These are phyloP conservation scores for Etia nguti DNA, from an alignment of 2,113 vertebrate species.

Conservation along the genomic window DNA sequence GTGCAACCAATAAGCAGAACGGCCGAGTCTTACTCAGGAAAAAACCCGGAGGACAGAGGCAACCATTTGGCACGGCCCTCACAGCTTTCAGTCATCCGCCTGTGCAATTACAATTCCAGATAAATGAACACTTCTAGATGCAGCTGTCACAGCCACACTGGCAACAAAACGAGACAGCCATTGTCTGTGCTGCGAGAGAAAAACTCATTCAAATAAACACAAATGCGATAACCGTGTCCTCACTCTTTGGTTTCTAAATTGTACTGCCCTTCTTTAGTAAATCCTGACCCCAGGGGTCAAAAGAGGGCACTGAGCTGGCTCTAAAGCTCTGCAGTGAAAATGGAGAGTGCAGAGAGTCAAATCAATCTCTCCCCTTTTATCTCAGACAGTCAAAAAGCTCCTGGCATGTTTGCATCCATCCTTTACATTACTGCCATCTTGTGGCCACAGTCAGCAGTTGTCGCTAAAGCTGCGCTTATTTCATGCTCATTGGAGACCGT, in stretches of 20 bases:
- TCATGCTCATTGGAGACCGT: not conserved
- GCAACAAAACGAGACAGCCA: not conserved
- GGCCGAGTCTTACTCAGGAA: not conserved
- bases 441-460: not conserved
- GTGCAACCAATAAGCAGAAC: not conserved
- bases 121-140: not conserved
- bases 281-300: not conserved
- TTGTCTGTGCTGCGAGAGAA: not conserved
- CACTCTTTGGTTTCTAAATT: rapidly evolving
- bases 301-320: not conserved
- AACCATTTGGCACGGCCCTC: not conserved
- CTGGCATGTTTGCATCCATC: not conserved
- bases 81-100: not conserved
- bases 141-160: not conserved
- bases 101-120: not conserved
- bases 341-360: not conserved
- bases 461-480: not conserved
- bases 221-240: not conserved
- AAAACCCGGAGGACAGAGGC: not conserved
- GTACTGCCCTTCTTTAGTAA: not conserved
- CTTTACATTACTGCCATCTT: not conserved
- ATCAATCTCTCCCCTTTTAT: not conserved
- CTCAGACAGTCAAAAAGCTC: not conserved
- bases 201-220: not conserved
- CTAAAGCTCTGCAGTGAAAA: not conserved